Percentiles rank a stretch among this genome's conserved stretches.
phyloP scores from a whole-genome alignment of 2,888 invertebrate species.

The Euplexia lucipara region DNA sequence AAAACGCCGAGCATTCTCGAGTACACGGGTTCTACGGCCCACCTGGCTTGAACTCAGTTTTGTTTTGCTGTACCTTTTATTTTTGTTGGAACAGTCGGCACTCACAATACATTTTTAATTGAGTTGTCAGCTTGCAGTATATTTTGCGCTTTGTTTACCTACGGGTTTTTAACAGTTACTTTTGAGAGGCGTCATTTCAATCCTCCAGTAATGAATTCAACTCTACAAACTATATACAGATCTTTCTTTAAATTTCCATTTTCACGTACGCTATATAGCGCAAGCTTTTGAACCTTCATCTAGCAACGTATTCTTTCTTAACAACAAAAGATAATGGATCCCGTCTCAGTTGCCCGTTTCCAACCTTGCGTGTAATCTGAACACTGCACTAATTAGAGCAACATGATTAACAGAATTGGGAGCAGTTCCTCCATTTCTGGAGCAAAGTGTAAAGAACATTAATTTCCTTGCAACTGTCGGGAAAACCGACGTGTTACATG shows the following conservation, averaged over 20 bases:
- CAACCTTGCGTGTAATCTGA: conserved; percentile 39
- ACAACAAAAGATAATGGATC: conserved; percentile 23
- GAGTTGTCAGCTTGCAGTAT: not conserved
- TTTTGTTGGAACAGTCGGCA: conserved; percentile 26
- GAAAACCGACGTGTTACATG: conserved; percentile 54
- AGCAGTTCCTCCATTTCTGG: conserved; percentile 53
- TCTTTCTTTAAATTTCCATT: not conserved
- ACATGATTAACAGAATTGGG: conserved; percentile 63
- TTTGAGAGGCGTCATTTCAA: too few species aligned
- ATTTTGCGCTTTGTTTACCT: not conserved
- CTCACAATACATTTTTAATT: conserved; percentile 8
- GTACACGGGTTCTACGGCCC: conserved; percentile 28
- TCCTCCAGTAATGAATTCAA: not conserved
- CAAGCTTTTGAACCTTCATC: not conserved
- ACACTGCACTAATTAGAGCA: conserved; percentile 56
- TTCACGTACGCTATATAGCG: conserved; percentile 4
- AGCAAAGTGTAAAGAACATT: conserved; percentile 64
- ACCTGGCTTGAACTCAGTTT: conserved; percentile 46
- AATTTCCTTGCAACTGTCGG: conserved; percentile 66
- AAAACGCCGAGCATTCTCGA: conserved; percentile 48
- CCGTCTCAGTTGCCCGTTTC: conserved; percentile 37
- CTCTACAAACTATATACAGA: not conserved
- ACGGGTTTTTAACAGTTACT: not conserved
- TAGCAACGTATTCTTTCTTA: conserved; percentile 18
- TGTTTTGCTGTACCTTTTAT: conserved; percentile 30